Evolutionary conservation across 2,888 invertebrate genomes (phyloP), one percentile per base, ranked within the genome.

Genomic region (Serrognathus titanus): DNA sequence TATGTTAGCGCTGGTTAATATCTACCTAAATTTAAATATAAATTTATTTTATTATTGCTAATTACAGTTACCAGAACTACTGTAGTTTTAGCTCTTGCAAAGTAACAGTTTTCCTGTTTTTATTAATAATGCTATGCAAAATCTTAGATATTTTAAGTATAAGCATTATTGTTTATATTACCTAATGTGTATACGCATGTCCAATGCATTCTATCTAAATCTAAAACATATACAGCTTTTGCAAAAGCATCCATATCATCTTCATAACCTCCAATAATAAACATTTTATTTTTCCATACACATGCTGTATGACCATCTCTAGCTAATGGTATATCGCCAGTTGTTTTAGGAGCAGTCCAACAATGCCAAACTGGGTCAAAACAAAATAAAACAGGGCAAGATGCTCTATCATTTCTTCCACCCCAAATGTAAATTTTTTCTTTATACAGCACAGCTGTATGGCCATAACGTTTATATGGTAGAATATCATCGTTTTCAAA

Each of bases 241-340:
- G 91, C 89, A 76, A 92, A 94, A 60, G 86, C 83, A 71, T 90
- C 88, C 40, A 87, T 83, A 52, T 87, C 85, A 73, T 94, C 94
- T 72, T 94, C 93, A 78, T 90, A 96, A 0, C 96, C 96, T 31
- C 94, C 95, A 80, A 92, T 94, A 58, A 96, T 86, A 70, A 88
- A 92, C 94, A 95, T 94, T 69, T 81, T 84, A 68, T 88, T 83
- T 53, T 82, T 81, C 64, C 91, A 87, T 1, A 92, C 79, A 72
- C 92, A 92, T 1, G 95, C 94, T 0, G 94, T 89, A 75, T 97
- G 96, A 0, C 96, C 97, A 78, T 97, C 96, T 66, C 94, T 83
- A 0, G 93, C 89, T 55, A 86, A 86, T 0, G 96, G 96, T 31
- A 87, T 78, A 48, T 79, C 79, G 0, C 94, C 94, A 1, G 80